These are phyloP conservation scores for Brenthis daphne DNA, from an alignment of 2,888 invertebrate genomes.

Conservation along the genomic window DNA sequence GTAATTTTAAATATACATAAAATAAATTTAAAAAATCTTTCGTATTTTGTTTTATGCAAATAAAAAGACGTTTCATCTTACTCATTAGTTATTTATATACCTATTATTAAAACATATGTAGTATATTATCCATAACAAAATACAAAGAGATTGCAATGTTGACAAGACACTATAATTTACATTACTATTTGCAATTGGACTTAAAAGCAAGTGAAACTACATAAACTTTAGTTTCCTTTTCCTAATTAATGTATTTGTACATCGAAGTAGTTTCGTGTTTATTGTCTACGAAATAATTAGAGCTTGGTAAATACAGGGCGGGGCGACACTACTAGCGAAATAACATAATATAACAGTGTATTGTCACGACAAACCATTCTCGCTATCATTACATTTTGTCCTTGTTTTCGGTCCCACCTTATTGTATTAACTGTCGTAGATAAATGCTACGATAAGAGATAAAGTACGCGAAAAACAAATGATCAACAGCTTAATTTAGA, in stretches of 20 bases:
- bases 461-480: conserved; percentile 5
- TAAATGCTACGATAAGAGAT: conserved; percentile 8
- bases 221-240: conserved; percentile 20
- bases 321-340: conserved; percentile 65
- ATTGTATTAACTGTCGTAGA: conserved; percentile 14
- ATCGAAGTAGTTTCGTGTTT: conserved; percentile 57
- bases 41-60: too few species aligned
- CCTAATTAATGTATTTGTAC: conserved; percentile 41
- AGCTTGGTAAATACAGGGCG: conserved; percentile 55
- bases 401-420: conserved; percentile 19
- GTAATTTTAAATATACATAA: too few species aligned
- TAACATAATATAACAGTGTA: conserved; percentile 55
- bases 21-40: too few species aligned
- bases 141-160: too few species aligned
- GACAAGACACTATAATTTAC: too few species aligned
- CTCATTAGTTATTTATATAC: too few species aligned
- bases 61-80: too few species aligned
- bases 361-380: conserved; percentile 54
- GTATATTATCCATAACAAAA: too few species aligned
- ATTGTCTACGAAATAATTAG: conserved; percentile 65
- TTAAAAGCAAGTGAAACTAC: background rate
- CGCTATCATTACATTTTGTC: conserved; percentile 22
- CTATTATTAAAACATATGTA: too few species aligned
- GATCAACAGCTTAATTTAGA: conserved; percentile 10
- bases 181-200: too few species aligned